Evolutionary conservation across 1,140 invertebrate species (phyloP).

Genomic region (Stegodyphus dumicola): DNA sequence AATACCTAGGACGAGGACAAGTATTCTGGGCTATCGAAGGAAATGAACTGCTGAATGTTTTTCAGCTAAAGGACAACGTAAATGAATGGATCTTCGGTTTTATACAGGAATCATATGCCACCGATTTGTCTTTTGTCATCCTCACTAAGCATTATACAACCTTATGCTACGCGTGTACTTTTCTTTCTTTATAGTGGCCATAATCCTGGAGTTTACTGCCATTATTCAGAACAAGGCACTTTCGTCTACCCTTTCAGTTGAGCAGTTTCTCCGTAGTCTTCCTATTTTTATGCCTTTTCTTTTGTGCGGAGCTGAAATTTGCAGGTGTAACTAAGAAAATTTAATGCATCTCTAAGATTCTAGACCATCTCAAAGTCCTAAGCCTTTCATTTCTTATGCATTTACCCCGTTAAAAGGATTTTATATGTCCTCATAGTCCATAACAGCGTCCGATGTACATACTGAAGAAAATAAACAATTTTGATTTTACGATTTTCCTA

Average conservation of each 20-base stretch:
- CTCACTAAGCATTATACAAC: neutral
- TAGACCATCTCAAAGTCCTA: constrained; percentile 29
- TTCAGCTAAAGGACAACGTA: too few relatives aligned
- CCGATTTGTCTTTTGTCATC: constrained; percentile 24
- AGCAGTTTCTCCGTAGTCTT: constrained; percentile 21
- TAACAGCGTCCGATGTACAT: constrained; percentile 23
- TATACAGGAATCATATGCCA: constrained; percentile 14
- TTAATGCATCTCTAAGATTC: constrained; percentile 52
- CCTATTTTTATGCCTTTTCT: constrained; percentile 46
- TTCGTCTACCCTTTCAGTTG: constrained; percentile 25
- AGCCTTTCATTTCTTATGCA: constrained; percentile 59
- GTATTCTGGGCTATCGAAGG: too few relatives aligned
- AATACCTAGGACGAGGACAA: too few relatives aligned
- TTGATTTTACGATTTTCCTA: constrained; percentile 58
- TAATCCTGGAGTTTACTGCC: constrained; percentile 53
- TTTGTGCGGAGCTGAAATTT: constrained; percentile 25
- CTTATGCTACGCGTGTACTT: constrained; percentile 48
- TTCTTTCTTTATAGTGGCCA: constrained; percentile 43
- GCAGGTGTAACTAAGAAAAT: constrained; percentile 58
- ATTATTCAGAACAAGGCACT: constrained; percentile 54
- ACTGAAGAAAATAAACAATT: constrained; percentile 55
- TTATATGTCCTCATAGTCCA: constrained; percentile 42
- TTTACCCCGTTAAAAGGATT: constrained; percentile 38
- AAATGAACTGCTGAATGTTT: too few relatives aligned
- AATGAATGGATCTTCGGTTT: neutral